These are phyloP conservation scores for Dallia pectoralis DNA, from an alignment of 2,797 vertebrate genomes.

Conservation along the genomic window DNA sequence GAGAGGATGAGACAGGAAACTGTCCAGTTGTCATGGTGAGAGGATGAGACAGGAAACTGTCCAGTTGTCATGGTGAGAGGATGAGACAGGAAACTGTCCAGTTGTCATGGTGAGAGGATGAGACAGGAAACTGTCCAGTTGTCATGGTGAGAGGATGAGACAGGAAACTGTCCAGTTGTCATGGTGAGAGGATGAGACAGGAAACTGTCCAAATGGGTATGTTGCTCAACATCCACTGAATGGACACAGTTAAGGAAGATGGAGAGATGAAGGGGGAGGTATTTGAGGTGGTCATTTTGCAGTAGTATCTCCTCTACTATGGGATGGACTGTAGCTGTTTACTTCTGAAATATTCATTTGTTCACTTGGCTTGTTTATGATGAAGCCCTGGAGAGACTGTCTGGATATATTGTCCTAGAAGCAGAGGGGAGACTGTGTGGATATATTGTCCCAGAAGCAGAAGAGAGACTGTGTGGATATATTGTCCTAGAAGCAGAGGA, in stretches of 20 bases:
- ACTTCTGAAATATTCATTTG: too few species aligned
- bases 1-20: too few species aligned
- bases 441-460: too few species aligned
- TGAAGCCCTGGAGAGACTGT: too few species aligned
- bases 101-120: neutral
- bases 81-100: conserved; percentile 7
- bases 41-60: neutral
- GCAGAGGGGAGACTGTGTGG: too few species aligned
- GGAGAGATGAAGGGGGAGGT: neutral
- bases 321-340: too few species aligned
- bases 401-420: too few species aligned
- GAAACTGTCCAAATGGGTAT: conserved; percentile 28
- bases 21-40: conserved; percentile 17
- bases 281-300: too few species aligned
- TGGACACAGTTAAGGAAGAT: neutral
- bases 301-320: too few species aligned
- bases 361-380: too few species aligned
- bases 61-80: conserved; percentile 5
- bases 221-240: neutral
- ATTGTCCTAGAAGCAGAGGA: too few species aligned
- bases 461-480: too few species aligned
- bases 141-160: neutral
- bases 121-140: conserved; percentile 13
- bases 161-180: conserved; percentile 14
- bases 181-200: neutral